Percentiles rank a stretch among this genome's conserved stretches.
phyloP scores from a whole-genome alignment of 2,113 vertebrate genomes.

The Pelecanus crispus region DNA sequence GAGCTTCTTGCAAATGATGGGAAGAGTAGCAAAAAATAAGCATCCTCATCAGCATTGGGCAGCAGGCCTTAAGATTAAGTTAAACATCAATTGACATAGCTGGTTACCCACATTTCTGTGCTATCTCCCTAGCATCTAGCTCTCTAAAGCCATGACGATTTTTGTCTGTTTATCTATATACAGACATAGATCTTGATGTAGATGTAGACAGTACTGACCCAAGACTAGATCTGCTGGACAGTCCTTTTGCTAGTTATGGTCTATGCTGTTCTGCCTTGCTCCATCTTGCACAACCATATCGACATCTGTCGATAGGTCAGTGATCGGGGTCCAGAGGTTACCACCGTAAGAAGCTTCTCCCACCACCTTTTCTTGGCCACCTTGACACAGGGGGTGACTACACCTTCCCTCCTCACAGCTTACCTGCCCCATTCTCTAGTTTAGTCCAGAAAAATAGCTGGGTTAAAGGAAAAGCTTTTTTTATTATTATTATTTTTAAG shows the following conservation, averaged over 20 bases:
- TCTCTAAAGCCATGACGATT: background rate
- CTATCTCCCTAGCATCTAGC: background rate
- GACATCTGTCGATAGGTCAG: accelerated
- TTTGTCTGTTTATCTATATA: background rate
- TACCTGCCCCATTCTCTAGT: background rate
- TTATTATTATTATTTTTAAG: background rate
- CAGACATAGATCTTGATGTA: background rate
- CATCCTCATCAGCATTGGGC: background rate
- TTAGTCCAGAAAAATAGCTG: background rate
- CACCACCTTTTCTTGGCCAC: background rate
- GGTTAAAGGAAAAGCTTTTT: background rate
- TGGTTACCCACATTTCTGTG: background rate
- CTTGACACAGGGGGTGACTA: background rate
- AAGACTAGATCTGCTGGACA: background rate
- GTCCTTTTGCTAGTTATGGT: background rate
- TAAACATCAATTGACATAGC: background rate
- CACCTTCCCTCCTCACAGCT: background rate
- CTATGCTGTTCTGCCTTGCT: background rate
- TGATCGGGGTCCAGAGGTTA: background rate
- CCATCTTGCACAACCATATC: background rate
- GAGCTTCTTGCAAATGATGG: background rate
- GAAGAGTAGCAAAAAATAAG: background rate
- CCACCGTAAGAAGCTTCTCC: background rate
- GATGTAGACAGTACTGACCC: background rate
- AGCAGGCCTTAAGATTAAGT: background rate